phyloP scores from a whole-genome alignment of 1,140 invertebrate species.

The Lepidotrigona ventralis region DNA sequence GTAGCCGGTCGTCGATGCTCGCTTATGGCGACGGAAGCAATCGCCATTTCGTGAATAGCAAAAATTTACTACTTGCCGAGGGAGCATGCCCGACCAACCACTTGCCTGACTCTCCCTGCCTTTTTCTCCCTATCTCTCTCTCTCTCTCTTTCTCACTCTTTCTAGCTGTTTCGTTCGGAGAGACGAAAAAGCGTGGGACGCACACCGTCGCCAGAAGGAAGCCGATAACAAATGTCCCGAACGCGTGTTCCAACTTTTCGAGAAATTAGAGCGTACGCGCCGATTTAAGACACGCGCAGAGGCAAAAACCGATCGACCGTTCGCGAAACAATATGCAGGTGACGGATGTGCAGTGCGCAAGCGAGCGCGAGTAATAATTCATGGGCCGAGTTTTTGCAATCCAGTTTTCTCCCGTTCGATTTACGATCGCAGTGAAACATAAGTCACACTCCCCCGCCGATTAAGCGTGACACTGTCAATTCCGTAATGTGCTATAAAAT shows the following conservation, averaged over 20 bases:
- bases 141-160: not conserved
- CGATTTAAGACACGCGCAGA: not conserved
- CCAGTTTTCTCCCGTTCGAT: conserved; percentile 29
- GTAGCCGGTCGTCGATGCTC: conserved; percentile 60
- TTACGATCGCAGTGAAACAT: conserved; percentile 36
- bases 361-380: conserved; percentile 5
- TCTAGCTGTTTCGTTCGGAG: not conserved
- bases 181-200: conserved; percentile 42
- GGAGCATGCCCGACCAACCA: conserved; percentile 32
- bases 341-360: not conserved
- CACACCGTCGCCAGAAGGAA: not conserved
- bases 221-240: conserved; percentile 41
- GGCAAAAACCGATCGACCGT: not conserved
- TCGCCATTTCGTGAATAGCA: conserved; percentile 78
- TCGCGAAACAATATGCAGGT: conserved; percentile 16
- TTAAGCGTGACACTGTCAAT: conserved; percentile 38
- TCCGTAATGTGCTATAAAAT: conserved; percentile 39
- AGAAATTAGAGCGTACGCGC: conserved; percentile 8
- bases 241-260: conserved; percentile 18
- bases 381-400: conserved; percentile 21
- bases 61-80: conserved; percentile 68
- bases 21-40: conserved; percentile 70
- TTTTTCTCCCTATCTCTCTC: not conserved
- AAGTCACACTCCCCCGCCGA: conserved; percentile 13
- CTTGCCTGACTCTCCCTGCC: conserved; percentile 7